Conservation (phyloP, 2,113 vertebrate genomes). For the Siniperca knerii region DNA sequence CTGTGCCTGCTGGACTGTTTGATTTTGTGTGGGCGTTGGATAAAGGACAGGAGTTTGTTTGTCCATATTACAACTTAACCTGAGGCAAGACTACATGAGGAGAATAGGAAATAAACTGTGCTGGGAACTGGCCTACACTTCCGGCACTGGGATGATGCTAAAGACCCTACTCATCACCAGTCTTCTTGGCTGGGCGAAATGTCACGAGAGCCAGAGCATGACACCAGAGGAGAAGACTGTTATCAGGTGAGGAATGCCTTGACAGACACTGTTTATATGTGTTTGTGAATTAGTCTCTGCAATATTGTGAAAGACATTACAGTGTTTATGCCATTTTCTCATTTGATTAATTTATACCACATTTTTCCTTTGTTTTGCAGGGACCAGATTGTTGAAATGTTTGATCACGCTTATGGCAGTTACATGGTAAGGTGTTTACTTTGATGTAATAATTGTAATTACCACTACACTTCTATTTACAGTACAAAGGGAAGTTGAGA, state of each 20-base stretch:
- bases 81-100: conserved; percentile 20
- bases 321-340: not conserved
- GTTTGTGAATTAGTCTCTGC: not conserved
- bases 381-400: conserved; percentile 88
- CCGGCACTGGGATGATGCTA: conserved; percentile 55
- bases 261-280: not conserved
- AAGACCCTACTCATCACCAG: conserved; percentile 65
- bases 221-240: conserved; percentile 81
- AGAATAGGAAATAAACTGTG: not conserved
- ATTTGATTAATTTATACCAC: not conserved
- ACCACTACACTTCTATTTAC: conserved; percentile 1
- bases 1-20: conserved; percentile 55
- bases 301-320: not conserved
- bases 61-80: conserved; percentile 22
- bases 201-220: conserved; percentile 81
- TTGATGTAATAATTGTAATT: not conserved
- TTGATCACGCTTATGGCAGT: conserved; percentile 88
- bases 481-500: not conserved
- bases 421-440: conserved; percentile 84
- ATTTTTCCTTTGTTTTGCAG: conserved; percentile 62
- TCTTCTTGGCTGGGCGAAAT: conserved; percentile 64
- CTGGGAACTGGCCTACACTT: not conserved
- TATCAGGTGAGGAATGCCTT: conserved; percentile 75
- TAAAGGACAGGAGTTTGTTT: conserved; percentile 40
- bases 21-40: conserved; percentile 50